phyloP scores from a whole-genome alignment of 2,113 vertebrate genomes.

The Sphyrna mokarran region DNA sequence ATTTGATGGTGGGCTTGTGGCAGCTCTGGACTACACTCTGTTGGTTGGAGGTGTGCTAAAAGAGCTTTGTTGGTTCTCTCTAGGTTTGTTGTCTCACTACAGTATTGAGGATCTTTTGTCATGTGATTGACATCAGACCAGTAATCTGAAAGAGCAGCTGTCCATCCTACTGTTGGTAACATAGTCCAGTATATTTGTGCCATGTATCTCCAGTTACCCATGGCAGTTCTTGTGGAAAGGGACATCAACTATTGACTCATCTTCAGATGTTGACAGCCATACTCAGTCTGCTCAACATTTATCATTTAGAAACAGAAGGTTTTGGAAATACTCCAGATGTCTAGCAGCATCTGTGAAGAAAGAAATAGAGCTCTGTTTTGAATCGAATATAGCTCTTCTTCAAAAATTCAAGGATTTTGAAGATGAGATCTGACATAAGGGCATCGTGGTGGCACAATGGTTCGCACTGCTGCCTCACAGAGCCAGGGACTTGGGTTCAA shows the following conservation, averaged over 20 bases:
- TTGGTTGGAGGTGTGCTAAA: background rate
- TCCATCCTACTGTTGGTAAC: background rate
- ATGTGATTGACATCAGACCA: background rate
- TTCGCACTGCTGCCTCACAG: too few relatives aligned
- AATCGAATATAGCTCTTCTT: background rate
- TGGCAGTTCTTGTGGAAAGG: background rate
- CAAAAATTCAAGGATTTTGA: background rate
- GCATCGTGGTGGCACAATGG: too few relatives aligned
- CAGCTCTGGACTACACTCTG: background rate
- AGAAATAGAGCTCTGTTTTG: background rate
- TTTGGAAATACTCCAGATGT: too few relatives aligned
- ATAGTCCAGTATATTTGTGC: background rate
- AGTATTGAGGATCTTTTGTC: background rate
- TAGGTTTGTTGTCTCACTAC: background rate
- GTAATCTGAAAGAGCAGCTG: background rate
- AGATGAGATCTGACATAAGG: too few relatives aligned
- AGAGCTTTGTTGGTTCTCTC: background rate
- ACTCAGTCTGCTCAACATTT: background rate
- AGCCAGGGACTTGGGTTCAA: too few relatives aligned
- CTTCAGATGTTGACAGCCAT: background rate
- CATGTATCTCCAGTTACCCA: background rate
- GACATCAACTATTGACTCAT: background rate
- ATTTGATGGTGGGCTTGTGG: background rate
- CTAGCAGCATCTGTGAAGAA: too few relatives aligned
- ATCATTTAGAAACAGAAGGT: background rate